These are phyloP conservation scores for Apamea monoglypha DNA, from an alignment of 2,888 invertebrate genomes.

Conservation along the genomic window DNA sequence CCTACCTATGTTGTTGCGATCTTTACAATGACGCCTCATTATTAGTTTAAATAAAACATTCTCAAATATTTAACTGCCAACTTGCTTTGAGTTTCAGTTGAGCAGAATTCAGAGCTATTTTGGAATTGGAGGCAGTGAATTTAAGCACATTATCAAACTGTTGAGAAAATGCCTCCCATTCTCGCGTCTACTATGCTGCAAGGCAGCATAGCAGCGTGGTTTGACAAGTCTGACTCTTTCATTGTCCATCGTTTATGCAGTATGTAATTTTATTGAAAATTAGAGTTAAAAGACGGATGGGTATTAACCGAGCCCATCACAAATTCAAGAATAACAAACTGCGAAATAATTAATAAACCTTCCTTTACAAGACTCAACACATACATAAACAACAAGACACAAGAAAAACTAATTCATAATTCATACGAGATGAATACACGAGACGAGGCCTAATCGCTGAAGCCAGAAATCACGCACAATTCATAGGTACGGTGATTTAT, in stretches of 20 bases:
- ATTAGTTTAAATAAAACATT: constrained; percentile 47
- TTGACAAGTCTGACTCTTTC: background rate
- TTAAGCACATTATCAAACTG: background rate
- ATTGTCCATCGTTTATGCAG: background rate
- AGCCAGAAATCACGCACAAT: constrained; percentile 75
- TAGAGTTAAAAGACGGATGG: background rate
- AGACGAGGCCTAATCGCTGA: constrained; percentile 64
- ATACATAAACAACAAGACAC: constrained; percentile 11
- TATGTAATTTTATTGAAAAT: background rate
- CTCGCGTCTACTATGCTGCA: background rate
- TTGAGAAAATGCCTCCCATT: background rate
- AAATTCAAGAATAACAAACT: constrained; percentile 29
- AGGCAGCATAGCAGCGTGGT: background rate
- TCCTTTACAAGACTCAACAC: constrained; percentile 18
- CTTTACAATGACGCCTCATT: constrained; percentile 53
- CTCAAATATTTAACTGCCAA: constrained; percentile 19
- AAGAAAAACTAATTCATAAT: constrained; percentile 64
- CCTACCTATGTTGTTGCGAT: constrained; percentile 51
- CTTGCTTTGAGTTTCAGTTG: constrained; percentile 19
- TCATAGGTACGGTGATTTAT: constrained; percentile 79
- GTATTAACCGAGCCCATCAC: background rate
- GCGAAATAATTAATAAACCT: constrained; percentile 36
- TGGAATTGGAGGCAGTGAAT: background rate
- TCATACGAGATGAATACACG: constrained; percentile 63
- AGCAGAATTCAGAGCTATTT: background rate